Evolutionary conservation across 2,113 vertebrate species (phyloP), one percentile per base, ranked within the genome.

Genomic region (Osmerus mordax): DNA sequence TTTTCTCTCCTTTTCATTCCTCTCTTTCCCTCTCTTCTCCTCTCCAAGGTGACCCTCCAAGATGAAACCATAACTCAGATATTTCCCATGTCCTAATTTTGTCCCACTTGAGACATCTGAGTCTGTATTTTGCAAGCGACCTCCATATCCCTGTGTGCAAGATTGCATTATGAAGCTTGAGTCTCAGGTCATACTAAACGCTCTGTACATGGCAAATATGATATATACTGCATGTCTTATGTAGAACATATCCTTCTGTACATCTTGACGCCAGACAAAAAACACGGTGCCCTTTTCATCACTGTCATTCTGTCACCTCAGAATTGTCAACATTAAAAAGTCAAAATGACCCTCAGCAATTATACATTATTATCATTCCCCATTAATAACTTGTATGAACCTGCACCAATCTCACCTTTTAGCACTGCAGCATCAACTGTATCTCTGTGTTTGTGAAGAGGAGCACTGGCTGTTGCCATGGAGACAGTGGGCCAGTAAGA

Each of bases 391-490:
- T 56, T 56, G 55, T n/a, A 56, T 56, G 55, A 56, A 19, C 55
- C 16, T 60, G 5, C 5, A 23, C 11, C 19, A 21, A 21, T 60
- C n/a, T 60, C 19, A 23, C 58, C 21, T 18, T 23, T 7, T 60
- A 23, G 12, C 55, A 77, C 28, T 65, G 62, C 75, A 19, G 18
- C 19, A 60, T 11, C 1, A 56, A 56, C 54, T 15, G 54, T 14
- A 56, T 56, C 54, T 56, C 16, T 56, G 54, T n/a, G 54, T 56
- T n/a, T 56, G 4, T 56, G 54, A 60, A 60, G 58, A 23, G 21
- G 58, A 60, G 58, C 58, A 60, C 18, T 80, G 75, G 74, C 77
- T 84, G 82, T 84, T 83, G 77, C 79, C 28, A 78, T 78, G 78
- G 78, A 79, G 68, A 84, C 78, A 58, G 70, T 62, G 19, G 23